Evolutionary conservation across 1,140 invertebrate genomes (phyloP), one percentile per base, ranked within the genome.

Genomic region (Cotesia typhae): DNA sequence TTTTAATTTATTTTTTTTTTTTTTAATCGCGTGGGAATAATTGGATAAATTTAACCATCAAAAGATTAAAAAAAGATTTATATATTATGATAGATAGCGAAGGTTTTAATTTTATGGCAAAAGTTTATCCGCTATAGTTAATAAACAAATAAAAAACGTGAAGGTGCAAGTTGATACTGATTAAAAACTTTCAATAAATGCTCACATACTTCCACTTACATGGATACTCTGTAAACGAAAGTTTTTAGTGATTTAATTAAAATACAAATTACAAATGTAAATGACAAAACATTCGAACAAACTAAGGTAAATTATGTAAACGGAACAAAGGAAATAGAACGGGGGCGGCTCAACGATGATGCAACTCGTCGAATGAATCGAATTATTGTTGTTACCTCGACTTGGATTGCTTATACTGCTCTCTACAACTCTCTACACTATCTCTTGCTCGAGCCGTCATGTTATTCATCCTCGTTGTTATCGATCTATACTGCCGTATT

Each of bases 181-280:
- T 67, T 67, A 67, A 67, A 67, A 67, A 67, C 66, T 67, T 67
- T 67, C 66, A 20, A 71, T 70, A 70, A 51, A 55, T 74, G 17
- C 20, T 28, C 36, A 20, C 28, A 28, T 28, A 28, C 28, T 28
- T 28, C 2, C 14, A 47, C 5, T 47, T 7, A 47, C 41, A 47
- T 5, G 10, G 6, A 47, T 47, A 47, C 5, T 28, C 28, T 28
- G 28, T 7, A n/a, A 35, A 41, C 14, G 37, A 72, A 75, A 68
- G 67, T 75, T 75, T 69, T 71, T 52, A 75, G 74, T 75, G 69
- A 71, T 72, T 73, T 75, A 72, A 75, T 75, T 75, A 75, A 69
- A 75, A 75, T 75, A 73, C 68, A 75, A 67, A 75, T 75, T 75
- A 73, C 74, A 67, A 75, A 75, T 75, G 71, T 75, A 73, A 75